Conservation (phyloP, 2,888 invertebrate genomes). For the Cheilosia impressa region DNA sequence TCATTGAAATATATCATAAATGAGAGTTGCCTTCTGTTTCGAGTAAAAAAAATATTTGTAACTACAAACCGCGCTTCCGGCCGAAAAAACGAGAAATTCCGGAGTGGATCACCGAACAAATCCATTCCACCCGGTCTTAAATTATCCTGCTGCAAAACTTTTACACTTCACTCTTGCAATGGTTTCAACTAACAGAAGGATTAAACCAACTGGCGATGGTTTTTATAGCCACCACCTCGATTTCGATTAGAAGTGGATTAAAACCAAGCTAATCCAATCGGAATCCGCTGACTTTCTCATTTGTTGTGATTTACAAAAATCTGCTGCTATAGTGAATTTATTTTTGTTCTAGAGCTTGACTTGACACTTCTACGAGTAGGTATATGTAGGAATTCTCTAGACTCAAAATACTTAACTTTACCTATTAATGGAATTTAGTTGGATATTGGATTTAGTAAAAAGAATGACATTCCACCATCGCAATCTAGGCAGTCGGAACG, state of each 20-base stretch:
- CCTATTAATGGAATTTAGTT: too few species aligned
- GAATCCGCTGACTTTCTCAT: conserved; percentile 22
- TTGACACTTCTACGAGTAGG: too few species aligned
- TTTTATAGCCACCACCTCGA: conserved; percentile 54
- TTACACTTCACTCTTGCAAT: conserved; percentile 37
- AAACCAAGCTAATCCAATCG: conserved; percentile 51
- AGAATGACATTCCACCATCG: too few species aligned
- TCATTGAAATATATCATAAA: too few species aligned
- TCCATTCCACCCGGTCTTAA: conserved; percentile 45
- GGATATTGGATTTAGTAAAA: too few species aligned
- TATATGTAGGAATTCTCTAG: too few species aligned
- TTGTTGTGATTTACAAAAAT: conserved; percentile 33
- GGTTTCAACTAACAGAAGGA: conserved; percentile 51
- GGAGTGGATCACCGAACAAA: conserved; percentile 58
- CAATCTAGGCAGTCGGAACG: too few species aligned
- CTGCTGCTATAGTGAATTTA: not conserved
- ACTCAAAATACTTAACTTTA: too few species aligned
- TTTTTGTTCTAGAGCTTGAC: not conserved
- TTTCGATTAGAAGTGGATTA: conserved; percentile 53
- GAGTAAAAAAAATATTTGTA: not conserved
- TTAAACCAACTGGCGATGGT: conserved; percentile 5
- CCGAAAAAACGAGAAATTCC: conserved; percentile 63
- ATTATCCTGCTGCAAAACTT: conserved; percentile 19
- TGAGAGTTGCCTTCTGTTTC: too few species aligned
- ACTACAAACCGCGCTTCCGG: conserved; percentile 67